Evolutionary conservation across 1,140 invertebrate genomes (phyloP), one percentile per base, ranked within the genome.

Genomic region (Ditylenchus dipsaci): DNA sequence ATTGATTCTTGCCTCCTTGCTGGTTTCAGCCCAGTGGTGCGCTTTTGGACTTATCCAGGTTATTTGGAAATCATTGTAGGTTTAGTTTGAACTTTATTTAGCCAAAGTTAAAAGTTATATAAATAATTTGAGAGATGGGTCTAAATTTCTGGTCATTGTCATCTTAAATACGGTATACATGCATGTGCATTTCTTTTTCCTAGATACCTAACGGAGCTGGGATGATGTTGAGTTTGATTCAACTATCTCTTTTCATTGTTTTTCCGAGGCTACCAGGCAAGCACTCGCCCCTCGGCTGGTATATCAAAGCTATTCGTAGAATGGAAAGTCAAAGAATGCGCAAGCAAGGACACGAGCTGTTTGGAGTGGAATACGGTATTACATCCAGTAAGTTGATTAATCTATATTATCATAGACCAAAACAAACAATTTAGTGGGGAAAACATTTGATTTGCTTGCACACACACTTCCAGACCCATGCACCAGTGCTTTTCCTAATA

Each of bases 11-110:
- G 81, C 78, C 45, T 82, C 81, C 53, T 67, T 81, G 19, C 65
- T 81, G 5, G 79, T 81, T 27, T 82, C 80, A 23, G 64, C 72
- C 27, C 79, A 81, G 63, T 81, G 79, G 79, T 82, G 71, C 67
- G 58, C 82, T 17, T 81, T 82, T 60, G 79, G 79, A 45, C 65
- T 78, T 49, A 53, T 78, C n/a, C 72, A 82, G 19, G 47, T 3
- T 81, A 81, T 57, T 68, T 75, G 42, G 82, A 81, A 47, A 81
- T 81, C 19, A 81, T 81, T 60, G 78, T 80, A 60, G 72, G 72
- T 43, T 61, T 61, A n/a, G n/a, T n/a, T n/a, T n/a, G n/a, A n/a
- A n/a, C n/a, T n/a, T n/a, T n/a, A n/a, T n/a, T n/a, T n/a, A n/a
- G n/a, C n/a, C n/a, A n/a, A n/a, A n/a, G n/a, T n/a, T n/a, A n/a